Base-by-base conservation (phyloP, 1,140 invertebrate species). In the Calephelis virginiensis region DNA sequence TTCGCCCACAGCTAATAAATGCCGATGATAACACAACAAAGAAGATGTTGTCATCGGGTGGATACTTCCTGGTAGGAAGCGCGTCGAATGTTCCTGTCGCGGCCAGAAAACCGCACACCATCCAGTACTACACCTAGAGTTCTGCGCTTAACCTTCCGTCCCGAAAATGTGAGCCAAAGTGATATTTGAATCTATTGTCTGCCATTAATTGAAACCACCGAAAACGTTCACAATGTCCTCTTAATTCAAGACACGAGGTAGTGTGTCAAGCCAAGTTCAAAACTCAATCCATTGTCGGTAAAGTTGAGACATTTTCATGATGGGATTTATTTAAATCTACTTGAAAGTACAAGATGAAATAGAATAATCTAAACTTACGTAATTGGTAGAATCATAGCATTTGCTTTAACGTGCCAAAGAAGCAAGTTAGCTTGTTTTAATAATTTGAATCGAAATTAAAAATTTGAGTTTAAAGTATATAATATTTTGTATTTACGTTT, bases 31-130 rank as follows among this genome's bases (percentile, higher is more conserved):
- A 65, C n/a, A 61, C 64, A 5, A n/a, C 72, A 3, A 90, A 90
- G 67, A 88, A 88, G 66, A 80, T 87, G 62, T 78, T 85, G 59
- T 86, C 85, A 8, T 83, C 87, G 7, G 86, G 87, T 38, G 87
- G 87, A 0, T 90, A 87, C 66, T 70, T 90, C 46, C 86, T 90
- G 11, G 86, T 90, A 11, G 86, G 87, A 14, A 71, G 73, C 7
- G 68, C 72, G 17, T 62, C 62, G 10, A 68, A 65, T 53, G 62
- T 72, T 2, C 64, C 77, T 0, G 77, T 81, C 8, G 70, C 78
- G 4, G 64, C 78, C 40, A 67, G 83, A 0, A 75, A 83, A 28
- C 66, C 77, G 4, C 75, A 77, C 66, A 75, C 79, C 37, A 78
- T 86, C 7, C 86, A 86, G 60, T 86, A 86, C 66, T 75, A 59